A percentile compares a stretch with the other conserved stretches of the same genome.
Conservation (phyloP, 2,113 vertebrate genomes). For the Pelecanoides urinatrix region DNA sequence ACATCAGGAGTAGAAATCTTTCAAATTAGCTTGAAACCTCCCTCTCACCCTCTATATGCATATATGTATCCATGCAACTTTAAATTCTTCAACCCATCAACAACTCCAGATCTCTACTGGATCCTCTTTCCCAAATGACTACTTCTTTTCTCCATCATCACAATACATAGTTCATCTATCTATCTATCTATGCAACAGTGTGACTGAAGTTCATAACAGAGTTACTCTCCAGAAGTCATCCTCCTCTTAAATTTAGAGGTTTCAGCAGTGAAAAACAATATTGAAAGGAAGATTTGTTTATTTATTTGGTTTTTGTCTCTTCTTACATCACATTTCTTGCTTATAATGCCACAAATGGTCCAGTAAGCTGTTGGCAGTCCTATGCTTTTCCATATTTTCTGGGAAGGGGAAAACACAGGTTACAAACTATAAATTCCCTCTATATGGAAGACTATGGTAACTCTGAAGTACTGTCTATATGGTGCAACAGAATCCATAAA, state of each 20-base stretch:
- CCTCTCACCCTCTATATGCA: accelerated
- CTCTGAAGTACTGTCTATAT: not conserved
- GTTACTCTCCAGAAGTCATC: not conserved
- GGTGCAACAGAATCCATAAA: not conserved
- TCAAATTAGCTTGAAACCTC: not conserved
- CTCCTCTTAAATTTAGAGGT: not conserved
- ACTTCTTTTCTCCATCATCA: not conserved
- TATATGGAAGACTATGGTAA: not conserved
- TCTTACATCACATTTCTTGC: not conserved
- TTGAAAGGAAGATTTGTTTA: not conserved
- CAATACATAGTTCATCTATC: not conserved
- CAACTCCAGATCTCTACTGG: not conserved
- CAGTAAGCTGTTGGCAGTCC: not conserved
- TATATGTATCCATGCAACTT: not conserved
- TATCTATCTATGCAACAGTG: not conserved
- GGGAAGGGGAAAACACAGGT: not conserved
- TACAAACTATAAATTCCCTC: not conserved
- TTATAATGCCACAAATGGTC: not conserved
- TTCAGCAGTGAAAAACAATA: not conserved
- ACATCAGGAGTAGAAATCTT: not conserved
- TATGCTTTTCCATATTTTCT: not conserved
- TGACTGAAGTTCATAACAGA: not conserved
- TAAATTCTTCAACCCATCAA: not conserved
- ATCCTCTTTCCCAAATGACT: not conserved
- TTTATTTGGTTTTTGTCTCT: not conserved